Conservation (phyloP, 2,888 invertebrate genomes). For the Pseudolycoriella hygida region DNA sequence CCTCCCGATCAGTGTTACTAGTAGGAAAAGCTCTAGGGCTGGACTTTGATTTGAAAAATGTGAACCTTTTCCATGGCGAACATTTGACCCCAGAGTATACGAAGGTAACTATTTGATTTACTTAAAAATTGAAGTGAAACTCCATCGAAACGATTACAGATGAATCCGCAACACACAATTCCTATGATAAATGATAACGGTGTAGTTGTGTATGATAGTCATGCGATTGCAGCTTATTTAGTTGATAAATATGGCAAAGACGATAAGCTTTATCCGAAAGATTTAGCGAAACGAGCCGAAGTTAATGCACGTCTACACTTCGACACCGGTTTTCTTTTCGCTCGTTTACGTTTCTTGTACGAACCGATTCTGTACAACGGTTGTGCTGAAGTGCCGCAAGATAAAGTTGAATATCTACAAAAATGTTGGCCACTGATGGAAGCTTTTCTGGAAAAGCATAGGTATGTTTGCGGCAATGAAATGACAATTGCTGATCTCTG, state of each 20-base stretch:
- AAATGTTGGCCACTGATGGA: slow-evolving; percentile 31
- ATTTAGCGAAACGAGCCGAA: slow-evolving; percentile 21
- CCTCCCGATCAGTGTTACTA: slow-evolving; percentile 30
- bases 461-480: slow-evolving; percentile 28
- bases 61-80: slow-evolving; percentile 24
- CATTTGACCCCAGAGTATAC: slow-evolving; percentile 25
- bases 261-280: slow-evolving; percentile 31
- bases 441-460: slow-evolving; percentile 25
- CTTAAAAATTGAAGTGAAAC: neutral
- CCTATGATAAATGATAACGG: slow-evolving; percentile 41
- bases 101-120: slow-evolving; percentile 17
- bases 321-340: slow-evolving; percentile 26
- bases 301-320: slow-evolving; percentile 25
- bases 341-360: slow-evolving; percentile 23
- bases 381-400: slow-evolving; percentile 30
- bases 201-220: slow-evolving; percentile 41
- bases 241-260: slow-evolving; percentile 37
- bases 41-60: slow-evolving; percentile 25
- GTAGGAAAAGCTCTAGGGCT: slow-evolving; percentile 30
- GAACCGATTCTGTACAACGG: slow-evolving; percentile 27
- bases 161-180: slow-evolving; percentile 44
- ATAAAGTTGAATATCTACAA: slow-evolving; percentile 31
- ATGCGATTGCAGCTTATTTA: slow-evolving; percentile 43
- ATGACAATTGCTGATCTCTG: slow-evolving; percentile 33
- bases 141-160: slow-evolving; percentile 20